Percentiles rank a stretch among this genome's conserved stretches.
Conservation (phyloP, 2,888 invertebrate species). For the Andrena praecox region DNA sequence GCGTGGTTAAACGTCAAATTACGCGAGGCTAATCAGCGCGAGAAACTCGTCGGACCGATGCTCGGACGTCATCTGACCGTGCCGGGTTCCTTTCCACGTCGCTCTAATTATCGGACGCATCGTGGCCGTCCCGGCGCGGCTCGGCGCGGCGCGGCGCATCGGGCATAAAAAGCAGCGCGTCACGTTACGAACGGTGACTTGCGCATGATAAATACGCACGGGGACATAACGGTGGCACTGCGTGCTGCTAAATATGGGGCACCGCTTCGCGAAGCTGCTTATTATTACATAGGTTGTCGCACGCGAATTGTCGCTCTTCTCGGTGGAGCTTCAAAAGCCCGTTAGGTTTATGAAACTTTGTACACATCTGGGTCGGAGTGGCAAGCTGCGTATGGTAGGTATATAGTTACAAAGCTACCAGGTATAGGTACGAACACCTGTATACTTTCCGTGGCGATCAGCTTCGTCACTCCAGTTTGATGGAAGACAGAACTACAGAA, state of each 20-base stretch:
- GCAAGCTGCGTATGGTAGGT: too few relatives aligned
- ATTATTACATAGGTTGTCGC: conserved; percentile 33
- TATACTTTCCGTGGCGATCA: background rate
- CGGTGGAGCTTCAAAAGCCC: background rate
- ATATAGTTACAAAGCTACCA: too few relatives aligned
- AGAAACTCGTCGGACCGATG: conserved; percentile 34
- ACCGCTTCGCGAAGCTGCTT: conserved; percentile 19
- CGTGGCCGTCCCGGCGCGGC: background rate
- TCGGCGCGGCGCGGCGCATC: background rate
- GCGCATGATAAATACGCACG: conserved; percentile 21
- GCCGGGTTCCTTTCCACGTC: conserved; percentile 28
- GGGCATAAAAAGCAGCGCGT: conserved; percentile 24
- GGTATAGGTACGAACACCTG: background rate
- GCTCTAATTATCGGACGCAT: conserved; percentile 41
- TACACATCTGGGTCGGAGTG: background rate
- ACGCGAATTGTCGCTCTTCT: too few relatives aligned
- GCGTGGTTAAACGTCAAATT: background rate
- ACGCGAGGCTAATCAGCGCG: conserved; percentile 26
- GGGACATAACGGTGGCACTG: conserved; percentile 20
- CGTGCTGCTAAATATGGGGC: conserved; percentile 38
- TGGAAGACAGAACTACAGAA: background rate
- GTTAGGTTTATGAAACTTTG: background rate
- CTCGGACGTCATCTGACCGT: conserved; percentile 19
- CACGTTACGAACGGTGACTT: conserved; percentile 19
- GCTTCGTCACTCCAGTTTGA: background rate